These are phyloP conservation scores for Elysia crispata DNA, from an alignment of 2,888 invertebrate genomes.

Conservation along the genomic window DNA sequence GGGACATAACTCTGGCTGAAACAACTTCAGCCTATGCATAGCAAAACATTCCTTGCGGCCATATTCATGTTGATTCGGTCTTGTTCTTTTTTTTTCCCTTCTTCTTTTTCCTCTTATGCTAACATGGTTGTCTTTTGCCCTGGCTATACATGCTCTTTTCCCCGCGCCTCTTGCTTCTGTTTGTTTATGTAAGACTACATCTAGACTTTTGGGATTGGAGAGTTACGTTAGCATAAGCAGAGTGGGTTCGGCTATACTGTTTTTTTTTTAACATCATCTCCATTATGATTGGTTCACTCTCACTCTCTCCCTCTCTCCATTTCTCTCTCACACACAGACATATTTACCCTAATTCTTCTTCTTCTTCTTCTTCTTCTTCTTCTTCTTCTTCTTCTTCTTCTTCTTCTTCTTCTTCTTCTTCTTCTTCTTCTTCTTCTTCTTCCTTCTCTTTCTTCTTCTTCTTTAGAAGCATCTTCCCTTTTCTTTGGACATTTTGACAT, in stretches of 20 bases:
- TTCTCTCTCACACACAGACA: constrained; percentile 19
- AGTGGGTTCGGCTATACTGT: background rate
- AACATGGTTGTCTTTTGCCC: too few species aligned
- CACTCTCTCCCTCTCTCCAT: constrained; percentile 22
- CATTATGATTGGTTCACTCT: constrained; percentile 12
- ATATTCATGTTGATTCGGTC: too few species aligned
- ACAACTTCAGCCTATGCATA: too few species aligned
- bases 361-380: constrained; percentile 4
- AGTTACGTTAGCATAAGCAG: background rate
- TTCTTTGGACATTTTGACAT: too few species aligned
- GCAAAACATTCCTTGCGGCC: too few species aligned
- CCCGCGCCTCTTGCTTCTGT: too few species aligned
- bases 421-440: constrained; percentile 13
- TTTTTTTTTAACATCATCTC: background rate
- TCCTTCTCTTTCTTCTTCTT: constrained; percentile 25
- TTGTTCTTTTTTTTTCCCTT: too few species aligned
- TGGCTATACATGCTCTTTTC: too few species aligned
- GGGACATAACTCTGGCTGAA: too few species aligned
- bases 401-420: background rate
- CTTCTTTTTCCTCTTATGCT: too few species aligned
- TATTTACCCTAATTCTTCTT: background rate
- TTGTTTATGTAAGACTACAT: too few species aligned
- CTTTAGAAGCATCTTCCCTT: background rate
- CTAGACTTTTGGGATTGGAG: too few species aligned
- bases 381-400: background rate